Conservation (phyloP, 64 coral and sea anemone genomes). For the Stichodactyla helianthus region DNA sequence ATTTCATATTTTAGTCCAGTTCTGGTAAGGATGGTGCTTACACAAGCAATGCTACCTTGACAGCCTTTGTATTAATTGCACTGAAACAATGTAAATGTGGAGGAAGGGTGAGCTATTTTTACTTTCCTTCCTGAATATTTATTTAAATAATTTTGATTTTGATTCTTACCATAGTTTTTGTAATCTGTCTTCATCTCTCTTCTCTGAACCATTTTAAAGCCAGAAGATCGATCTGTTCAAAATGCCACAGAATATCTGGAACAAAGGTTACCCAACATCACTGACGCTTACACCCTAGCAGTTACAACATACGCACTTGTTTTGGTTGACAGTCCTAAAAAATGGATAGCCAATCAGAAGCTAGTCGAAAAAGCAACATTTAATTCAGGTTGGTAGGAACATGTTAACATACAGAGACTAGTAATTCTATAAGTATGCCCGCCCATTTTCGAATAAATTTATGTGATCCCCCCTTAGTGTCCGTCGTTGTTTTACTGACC, state of each 20-base stretch:
- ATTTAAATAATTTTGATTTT: background rate
- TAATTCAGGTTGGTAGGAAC: too few species aligned
- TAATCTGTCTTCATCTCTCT: background rate
- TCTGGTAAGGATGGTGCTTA: constrained; percentile 24
- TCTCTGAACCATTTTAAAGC: too few species aligned
- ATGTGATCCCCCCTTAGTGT: too few species aligned
- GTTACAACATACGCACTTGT: constrained; percentile 69
- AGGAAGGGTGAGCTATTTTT: constrained; percentile 17
- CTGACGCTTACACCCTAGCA: constrained; percentile 55
- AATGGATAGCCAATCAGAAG: constrained; percentile 53
- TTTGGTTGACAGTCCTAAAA: constrained; percentile 47
- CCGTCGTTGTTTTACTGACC: too few species aligned
- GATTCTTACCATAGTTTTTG: background rate
- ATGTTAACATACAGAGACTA: too few species aligned
- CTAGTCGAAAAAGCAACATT: constrained; percentile 48
- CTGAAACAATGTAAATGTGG: constrained; percentile 44
- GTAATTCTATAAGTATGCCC: too few species aligned
- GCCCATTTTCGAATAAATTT: background rate
- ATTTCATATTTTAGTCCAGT: too few species aligned
- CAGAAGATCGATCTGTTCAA: constrained; percentile 21
- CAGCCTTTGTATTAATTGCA: constrained; percentile 48
- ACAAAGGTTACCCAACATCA: constrained; percentile 29
- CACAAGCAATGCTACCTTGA: constrained; percentile 46
- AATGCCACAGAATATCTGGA: constrained; percentile 38
- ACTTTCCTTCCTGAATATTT: too few species aligned